phyloP scores from a whole-genome alignment of 2,113 vertebrate genomes.

The Crotalus helleri region DNA sequence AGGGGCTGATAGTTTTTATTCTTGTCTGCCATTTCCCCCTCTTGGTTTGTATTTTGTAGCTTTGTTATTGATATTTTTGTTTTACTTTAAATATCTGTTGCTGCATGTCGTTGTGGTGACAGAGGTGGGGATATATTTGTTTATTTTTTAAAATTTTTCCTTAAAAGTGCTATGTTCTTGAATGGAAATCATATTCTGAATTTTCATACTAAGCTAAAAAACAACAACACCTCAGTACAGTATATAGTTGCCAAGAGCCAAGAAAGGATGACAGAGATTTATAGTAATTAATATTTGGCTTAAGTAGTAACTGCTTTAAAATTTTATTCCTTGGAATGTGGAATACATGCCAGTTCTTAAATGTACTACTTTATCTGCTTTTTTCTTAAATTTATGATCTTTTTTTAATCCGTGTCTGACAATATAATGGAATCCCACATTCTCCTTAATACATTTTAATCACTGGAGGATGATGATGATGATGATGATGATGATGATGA shows the following conservation, averaged over 20 bases:
- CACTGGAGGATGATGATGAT: not conserved
- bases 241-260: not conserved
- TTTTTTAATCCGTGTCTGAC: not conserved
- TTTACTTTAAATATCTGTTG: not conserved
- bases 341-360: not conserved
- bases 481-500: not conserved
- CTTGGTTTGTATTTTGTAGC: not conserved
- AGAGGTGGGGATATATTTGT: not conserved
- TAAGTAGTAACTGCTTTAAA: conserved; percentile 9
- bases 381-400: conserved; percentile 32
- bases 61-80: not conserved
- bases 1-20: not conserved
- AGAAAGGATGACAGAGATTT: conserved; percentile 7
- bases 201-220: not conserved
- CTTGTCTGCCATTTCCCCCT: not conserved
- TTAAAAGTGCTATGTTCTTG: not conserved
- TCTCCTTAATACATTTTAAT: not conserved
- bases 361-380: conserved; percentile 9
- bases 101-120: not conserved
- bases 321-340: conserved; percentile 23
- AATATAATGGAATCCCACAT: not conserved
- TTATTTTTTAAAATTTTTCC: not conserved
- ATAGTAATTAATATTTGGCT: not conserved
- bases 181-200: not conserved
- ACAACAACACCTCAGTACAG: not conserved